Base-by-base conservation (phyloP, 2,888 invertebrate species). In the Dynastes maya region DNA sequence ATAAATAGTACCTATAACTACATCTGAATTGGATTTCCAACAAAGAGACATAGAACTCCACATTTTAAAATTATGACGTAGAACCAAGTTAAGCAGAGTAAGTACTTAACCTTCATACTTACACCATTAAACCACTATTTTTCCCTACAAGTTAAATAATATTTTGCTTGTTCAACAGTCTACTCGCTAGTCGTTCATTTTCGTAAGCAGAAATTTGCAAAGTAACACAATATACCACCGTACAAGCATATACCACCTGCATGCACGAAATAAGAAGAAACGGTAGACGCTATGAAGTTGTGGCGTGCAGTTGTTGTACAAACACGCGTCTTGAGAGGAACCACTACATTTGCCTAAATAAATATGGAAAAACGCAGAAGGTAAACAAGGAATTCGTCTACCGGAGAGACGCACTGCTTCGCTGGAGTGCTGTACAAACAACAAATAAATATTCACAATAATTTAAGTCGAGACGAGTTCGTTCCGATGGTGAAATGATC, bases 341-440 rank as follows among this genome's bases (percentile, higher is more conserved):
- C 58, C 72, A 72, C 72, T 72, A 72, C 72, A 72, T 72, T 72
- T 72, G 72, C 72, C 72, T 72, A 72, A 72, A 72, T 72, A 72
- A 72, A 72, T 72, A 72, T 58, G 58, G 58, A 72, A 72, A 72
- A 72, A 72, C 72, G 72, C 40, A 58, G 55, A 58, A 58, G 58
- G 58, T 58, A 72, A 72, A 72, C 58, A 72, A 58, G 16, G 40
- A 72, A 72, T 58, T 72, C 58, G 72, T 72, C 72, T 72, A 72
- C 72, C 37, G 72, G 58, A 72, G 40, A 37, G 58, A 72, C 40
- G 37, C 72, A 40, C 13, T 58, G 8, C 32, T 40, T n/a, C 37
- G 32, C 37, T 64, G 58, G 72, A 72, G 72, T 58, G 58, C 58
- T 72, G 55, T 72, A 53, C 72, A 72, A 72, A 72, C 40, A 72